Base-by-base conservation (phyloP, 2,113 vertebrate species). In the Lagopus muta region DNA sequence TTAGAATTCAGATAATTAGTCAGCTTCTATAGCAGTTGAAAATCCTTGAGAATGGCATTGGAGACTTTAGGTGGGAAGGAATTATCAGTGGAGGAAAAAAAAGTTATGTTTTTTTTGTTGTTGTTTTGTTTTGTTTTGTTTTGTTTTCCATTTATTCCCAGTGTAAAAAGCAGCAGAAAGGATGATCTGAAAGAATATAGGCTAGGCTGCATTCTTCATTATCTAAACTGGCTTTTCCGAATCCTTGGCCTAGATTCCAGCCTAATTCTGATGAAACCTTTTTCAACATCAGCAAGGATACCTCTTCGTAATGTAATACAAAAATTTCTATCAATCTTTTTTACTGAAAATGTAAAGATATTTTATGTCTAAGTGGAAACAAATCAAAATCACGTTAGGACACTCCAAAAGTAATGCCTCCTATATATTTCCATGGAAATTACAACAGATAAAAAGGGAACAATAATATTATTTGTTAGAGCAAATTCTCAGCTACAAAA, bases 71-170 rank as follows among this genome's bases (percentile, higher is more conserved):
- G 45, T 83, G 34, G 55, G 34, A 74, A 42, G 28, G 30, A 16
- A 61, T 85, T 87, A 72, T 54, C 18, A 62, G 36, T 66, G 24
- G 25, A n/a, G 32, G 18, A n/a, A 57, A 55, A 32, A 57, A 57
- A 16, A 57, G 30, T 18, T 30, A 18, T 8, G 14, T 27, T 52
- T 13, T 4, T 28, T 14, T 27, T 54, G 15, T 36, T 36, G 34
- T 36, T 55, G 38, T 38, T 38, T 38, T 38, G 36, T 36, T 36
- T 38, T 38, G 38, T 38, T 38, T 38, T 38, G 38, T 38, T 38
- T 38, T 38, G 38, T 38, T 88, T 82, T 88, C 77, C 45, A n/a
- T 71, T 88, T 90, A 30, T 86, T 86, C 91, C 28, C 65, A 86
- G 10, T 52, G 25, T 50, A 60, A 66, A 88, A 74, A 50, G 2